Percentiles rank a stretch among this genome's conserved stretches.
phyloP scores from a whole-genome alignment of 2,888 invertebrate species.

The Choreutis nemorana region DNA sequence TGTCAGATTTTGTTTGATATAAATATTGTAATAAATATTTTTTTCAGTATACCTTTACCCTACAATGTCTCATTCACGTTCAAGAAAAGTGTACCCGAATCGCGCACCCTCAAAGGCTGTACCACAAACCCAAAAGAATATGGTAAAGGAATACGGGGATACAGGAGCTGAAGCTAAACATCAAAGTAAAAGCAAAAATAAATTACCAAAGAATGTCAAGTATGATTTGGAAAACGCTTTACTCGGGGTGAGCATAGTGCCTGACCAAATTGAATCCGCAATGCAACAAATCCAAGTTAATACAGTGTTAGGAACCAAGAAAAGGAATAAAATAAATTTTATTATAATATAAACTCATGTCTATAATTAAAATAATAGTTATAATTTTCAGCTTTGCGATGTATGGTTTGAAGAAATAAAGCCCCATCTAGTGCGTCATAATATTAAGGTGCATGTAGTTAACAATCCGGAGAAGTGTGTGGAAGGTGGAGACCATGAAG shows the following conservation, averaged over 20 bases:
- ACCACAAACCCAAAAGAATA: too few relatives aligned
- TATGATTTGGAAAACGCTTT: slow-evolving; percentile 50
- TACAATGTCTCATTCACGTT: too few relatives aligned
- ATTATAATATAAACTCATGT: neutral
- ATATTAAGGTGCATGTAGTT: slow-evolving; percentile 48
- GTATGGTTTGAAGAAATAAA: slow-evolving; percentile 59
- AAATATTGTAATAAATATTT: too few relatives aligned
- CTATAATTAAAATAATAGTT: neutral
- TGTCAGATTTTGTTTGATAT: too few relatives aligned
- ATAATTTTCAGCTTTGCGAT: slow-evolving; percentile 42
- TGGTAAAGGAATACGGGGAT: too few relatives aligned
- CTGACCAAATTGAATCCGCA: neutral
- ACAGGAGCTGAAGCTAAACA: neutral
- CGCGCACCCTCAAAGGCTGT: too few relatives aligned
- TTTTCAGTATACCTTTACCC: too few relatives aligned
- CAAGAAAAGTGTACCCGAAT: too few relatives aligned
- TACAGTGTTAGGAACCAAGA: neutral
- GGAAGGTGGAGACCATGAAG: slow-evolving; percentile 12
- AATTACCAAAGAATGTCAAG: slow-evolving; percentile 38
- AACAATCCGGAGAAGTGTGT: slow-evolving; percentile 12
- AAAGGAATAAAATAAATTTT: neutral
- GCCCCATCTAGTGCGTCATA: slow-evolving; percentile 45
- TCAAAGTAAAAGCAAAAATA: slow-evolving; percentile 25
- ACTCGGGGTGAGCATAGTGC: slow-evolving; percentile 35
- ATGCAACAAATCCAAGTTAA: neutral